Percentiles rank a stretch among this genome's conserved stretches.
Conservation (phyloP, 2,113 vertebrate species). For the Salminus brasiliensis region DNA sequence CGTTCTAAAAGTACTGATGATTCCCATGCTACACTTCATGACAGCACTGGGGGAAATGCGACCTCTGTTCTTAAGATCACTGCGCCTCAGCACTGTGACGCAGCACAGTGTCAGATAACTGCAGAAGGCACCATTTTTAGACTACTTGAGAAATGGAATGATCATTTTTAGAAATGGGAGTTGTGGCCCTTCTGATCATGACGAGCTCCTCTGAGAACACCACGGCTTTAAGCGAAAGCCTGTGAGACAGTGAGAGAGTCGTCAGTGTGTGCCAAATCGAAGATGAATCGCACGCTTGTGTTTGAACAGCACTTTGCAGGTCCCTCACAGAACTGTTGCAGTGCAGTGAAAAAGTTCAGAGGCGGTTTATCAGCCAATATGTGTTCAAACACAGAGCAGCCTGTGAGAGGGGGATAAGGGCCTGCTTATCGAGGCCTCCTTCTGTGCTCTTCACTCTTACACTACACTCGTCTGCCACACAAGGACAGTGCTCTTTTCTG, state of each 20-base stretch:
- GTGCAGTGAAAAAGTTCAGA: conserved; percentile 57
- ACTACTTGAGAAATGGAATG: background rate
- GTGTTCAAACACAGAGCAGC: conserved; percentile 56
- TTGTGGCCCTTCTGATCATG: conserved; percentile 42
- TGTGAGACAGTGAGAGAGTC: conserved; percentile 39
- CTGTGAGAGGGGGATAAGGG: conserved; percentile 61
- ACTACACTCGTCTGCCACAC: conserved; percentile 28
- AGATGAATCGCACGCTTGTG: conserved; percentile 63
- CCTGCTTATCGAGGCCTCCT: conserved; percentile 63
- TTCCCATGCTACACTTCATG: too few species aligned
- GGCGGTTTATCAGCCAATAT: conserved; percentile 63
- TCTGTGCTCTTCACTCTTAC: conserved; percentile 25
- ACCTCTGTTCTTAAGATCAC: too few species aligned
- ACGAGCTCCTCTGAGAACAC: conserved; percentile 44
- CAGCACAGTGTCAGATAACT: background rate
- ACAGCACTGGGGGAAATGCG: too few species aligned
- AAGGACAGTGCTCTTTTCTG: conserved; percentile 17
- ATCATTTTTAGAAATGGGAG: background rate
- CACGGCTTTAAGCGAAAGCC: conserved; percentile 18
- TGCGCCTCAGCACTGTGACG: too few species aligned
- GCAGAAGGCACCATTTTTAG: background rate
- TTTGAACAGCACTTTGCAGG: conserved; percentile 75
- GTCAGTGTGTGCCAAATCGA: conserved; percentile 47
- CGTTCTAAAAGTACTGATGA: too few species aligned
- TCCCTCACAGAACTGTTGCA: conserved; percentile 69